Evolutionary conservation across 2,113 vertebrate genomes (phyloP), one percentile per base, ranked within the genome.

Genomic region (Craseonycteris thonglongyai): DNA sequence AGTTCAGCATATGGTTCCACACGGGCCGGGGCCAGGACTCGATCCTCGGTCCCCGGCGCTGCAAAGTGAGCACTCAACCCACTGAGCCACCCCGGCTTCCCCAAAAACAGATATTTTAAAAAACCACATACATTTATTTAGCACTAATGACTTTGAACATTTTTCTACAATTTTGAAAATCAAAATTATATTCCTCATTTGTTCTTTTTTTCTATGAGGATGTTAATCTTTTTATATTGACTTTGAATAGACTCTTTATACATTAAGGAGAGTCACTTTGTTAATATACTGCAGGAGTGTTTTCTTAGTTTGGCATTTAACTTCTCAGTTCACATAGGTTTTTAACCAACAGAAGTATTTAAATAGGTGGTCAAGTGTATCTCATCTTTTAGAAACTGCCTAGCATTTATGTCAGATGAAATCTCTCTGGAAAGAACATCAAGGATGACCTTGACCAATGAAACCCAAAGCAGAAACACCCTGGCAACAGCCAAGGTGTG

Each of bases 391-490:
- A 47, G 54, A 28, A 14, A 86, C 9, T 40, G 61, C 35, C 22
- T n/a, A 38, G 40, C 24, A 30, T 80, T 58, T 56, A 28, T 71
- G 78, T 72, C 49, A 56, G 68, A 59, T 21, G 79, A 85, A 66
- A 61, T 45, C 47, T 69, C 69, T 85, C 58, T 38, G 59, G 51
- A 92, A 90, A 90, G 40, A 83, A 54, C 22, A 35, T 58, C 11
- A 30, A 81, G 78, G 86, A 65, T 88, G 72, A 94, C 91, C 72
- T 56, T 94, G 88, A 65, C 61, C 38, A 80, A 49, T 26, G 61
- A 93, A 90, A 82, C n/a, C 59, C 69, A 80, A 95, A 88, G 76
- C 47, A 80, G 51, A 92, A 96, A 96, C 75, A 87, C 63, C 84
- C 93, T 66, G 72, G 63, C 88, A 72, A 82, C 0, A 89, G 85